Conservation (phyloP, 2,113 vertebrate species). For the Arizona elegans region DNA sequence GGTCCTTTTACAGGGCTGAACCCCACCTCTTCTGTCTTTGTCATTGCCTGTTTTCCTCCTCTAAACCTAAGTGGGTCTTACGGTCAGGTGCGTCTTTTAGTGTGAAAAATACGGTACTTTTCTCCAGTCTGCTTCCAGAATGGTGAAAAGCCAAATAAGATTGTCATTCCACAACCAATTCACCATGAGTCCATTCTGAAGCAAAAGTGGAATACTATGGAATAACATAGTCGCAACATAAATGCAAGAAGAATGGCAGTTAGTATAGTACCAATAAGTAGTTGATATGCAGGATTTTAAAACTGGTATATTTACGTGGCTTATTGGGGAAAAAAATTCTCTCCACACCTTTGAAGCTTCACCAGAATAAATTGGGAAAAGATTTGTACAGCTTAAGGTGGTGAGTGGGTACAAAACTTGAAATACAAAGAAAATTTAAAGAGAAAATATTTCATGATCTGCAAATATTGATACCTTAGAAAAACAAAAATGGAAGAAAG, state of each 20-base stretch:
- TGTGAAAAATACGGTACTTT: not conserved
- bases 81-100: too few species aligned
- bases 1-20: too few species aligned
- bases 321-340: not conserved
- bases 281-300: not conserved
- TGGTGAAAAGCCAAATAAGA: not conserved
- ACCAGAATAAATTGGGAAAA: not conserved
- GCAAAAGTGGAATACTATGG: not conserved
- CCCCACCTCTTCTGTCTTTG: too few species aligned
- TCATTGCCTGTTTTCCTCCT: too few species aligned
- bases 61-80: too few species aligned
- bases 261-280: not conserved
- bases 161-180: not conserved
- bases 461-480: not conserved
- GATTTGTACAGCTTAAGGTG: not conserved
- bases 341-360: not conserved
- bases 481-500: not conserved
- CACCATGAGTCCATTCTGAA: not conserved
- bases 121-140: conserved; percentile 12
- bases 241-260: not conserved
- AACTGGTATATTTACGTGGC: not conserved
- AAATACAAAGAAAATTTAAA: not conserved
- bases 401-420: not conserved
- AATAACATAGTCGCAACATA: too few species aligned
- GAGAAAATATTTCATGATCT: not conserved